phyloP scores from a whole-genome alignment of 2,797 vertebrate genomes.

The Cirrhinus molitorella region DNA sequence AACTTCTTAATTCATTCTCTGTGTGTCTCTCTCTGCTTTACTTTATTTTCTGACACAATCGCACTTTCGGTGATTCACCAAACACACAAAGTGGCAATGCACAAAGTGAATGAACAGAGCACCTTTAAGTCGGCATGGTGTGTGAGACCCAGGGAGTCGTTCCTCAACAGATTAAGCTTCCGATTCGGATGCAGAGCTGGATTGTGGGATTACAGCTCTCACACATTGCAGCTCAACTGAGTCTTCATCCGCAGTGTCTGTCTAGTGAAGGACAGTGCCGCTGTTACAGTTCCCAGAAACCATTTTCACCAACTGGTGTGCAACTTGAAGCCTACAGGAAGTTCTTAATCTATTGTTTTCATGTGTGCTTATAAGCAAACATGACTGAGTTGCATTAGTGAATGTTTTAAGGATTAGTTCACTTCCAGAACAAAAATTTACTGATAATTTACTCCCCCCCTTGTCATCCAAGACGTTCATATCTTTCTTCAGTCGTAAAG shows the following conservation, averaged over 20 bases:
- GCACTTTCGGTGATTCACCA: not conserved
- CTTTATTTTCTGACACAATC: not conserved
- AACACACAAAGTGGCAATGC: not conserved
- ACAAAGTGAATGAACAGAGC: not conserved
- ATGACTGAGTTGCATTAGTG: not conserved
- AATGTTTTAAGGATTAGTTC: not conserved
- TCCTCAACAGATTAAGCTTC: not conserved
- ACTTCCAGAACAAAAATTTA: no score
- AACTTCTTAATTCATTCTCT: not conserved
- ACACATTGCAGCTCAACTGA: not conserved
- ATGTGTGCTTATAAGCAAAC: not conserved
- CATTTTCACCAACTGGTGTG: not conserved
- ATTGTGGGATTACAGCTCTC: slow-evolving; percentile 31
- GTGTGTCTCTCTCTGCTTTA: not conserved
- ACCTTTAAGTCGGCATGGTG: not conserved
- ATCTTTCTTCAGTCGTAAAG: no score
- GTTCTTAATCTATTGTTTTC: not conserved
- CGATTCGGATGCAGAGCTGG: slow-evolving; percentile 16
- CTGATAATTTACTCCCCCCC: no score
- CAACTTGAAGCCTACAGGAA: not conserved
- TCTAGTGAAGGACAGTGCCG: slow-evolving; percentile 11
- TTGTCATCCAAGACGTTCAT: no score
- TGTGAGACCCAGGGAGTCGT: not conserved
- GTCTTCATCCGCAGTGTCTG: not conserved
- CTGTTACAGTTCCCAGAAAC: not conserved